Base-by-base conservation (phyloP, 2,113 vertebrate genomes). In the Theristicus caerulescens region DNA sequence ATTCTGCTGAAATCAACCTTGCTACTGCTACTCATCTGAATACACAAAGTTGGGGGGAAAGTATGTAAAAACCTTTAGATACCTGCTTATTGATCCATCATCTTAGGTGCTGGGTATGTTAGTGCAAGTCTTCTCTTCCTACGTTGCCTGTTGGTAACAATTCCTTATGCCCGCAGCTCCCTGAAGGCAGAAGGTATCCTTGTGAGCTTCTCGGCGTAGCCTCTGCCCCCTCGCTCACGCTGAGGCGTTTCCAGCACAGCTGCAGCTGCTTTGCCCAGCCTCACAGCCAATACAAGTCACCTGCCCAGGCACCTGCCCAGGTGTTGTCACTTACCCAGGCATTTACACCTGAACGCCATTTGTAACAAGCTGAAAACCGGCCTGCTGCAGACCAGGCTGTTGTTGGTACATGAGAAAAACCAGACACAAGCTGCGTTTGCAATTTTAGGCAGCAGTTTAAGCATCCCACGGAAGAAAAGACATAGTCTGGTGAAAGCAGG, bases 151-250 rank as follows among this genome's bases (percentile, higher is more conserved):
- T 9, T 46, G 16, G 13, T 34, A 71, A 22, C 11, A 74, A 34
- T 4, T 62, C 34, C 18, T 52, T 8, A 12, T 3, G 2, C 46
- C 31, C 40, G 44, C 40, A 70, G 51, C 69, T 38, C 44, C 32
- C 31, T 27, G 24, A 70, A 42, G 0, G 1, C n/a, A 25, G 34
- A 12, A 14, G 10, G 0, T 6, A 12, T 16, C 31, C 40, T 44
- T 8, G 16, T 2, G 3, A 69, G 7, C 4, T 70, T 52, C 52
- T 5, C 32, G 61, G 29, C 1, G 0, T 2, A 38, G 24, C 36
- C 26, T 84, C 59, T 4, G 8, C 9, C 38, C 27, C 31, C 25
- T 61, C 51, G 38, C 38, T 18, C 38, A 11, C 38, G 31, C 19
- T 3, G 6, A 36, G 27, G 14, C 42, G 22, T 25, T 83, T 46